phyloP scores from a whole-genome alignment of 2,113 vertebrate species.

The Panthera tigris region DNA sequence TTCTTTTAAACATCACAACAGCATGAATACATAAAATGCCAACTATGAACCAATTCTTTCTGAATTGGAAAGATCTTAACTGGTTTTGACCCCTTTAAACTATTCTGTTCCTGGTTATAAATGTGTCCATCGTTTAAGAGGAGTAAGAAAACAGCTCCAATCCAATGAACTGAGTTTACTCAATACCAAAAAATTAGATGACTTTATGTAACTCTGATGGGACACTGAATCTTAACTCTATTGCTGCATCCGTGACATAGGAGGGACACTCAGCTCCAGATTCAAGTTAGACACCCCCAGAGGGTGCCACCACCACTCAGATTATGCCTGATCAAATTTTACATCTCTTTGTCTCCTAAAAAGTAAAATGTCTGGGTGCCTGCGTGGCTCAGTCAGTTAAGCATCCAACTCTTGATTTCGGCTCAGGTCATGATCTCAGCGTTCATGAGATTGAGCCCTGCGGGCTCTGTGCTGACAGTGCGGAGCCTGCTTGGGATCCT shows the following conservation, averaged over 20 bases:
- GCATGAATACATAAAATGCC: neutral
- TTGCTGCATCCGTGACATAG: neutral
- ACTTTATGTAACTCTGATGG: neutral
- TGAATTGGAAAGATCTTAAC: neutral
- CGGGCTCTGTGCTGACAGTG: too few species aligned
- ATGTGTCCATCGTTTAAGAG: neutral
- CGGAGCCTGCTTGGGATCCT: too few species aligned
- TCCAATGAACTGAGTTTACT: neutral
- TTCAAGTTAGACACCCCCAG: neutral
- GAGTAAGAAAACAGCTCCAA: neutral
- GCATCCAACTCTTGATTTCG: too few species aligned
- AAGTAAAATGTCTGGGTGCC: neutral
- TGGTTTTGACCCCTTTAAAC: neutral
- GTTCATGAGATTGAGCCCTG: too few species aligned
- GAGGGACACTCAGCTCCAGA: neutral
- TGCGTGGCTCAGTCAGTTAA: too few species aligned
- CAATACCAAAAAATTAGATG: neutral
- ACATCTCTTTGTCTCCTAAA: neutral
- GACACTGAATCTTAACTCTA: neutral
- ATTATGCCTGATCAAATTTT: neutral
- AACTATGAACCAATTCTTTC: neutral
- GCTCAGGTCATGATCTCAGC: too few species aligned
- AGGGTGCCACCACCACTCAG: rapidly evolving
- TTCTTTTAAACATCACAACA: neutral
- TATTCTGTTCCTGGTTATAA: neutral